Conservation (phyloP, 2,888 invertebrate genomes). For the Drosophila neoperkinsi region DNA sequence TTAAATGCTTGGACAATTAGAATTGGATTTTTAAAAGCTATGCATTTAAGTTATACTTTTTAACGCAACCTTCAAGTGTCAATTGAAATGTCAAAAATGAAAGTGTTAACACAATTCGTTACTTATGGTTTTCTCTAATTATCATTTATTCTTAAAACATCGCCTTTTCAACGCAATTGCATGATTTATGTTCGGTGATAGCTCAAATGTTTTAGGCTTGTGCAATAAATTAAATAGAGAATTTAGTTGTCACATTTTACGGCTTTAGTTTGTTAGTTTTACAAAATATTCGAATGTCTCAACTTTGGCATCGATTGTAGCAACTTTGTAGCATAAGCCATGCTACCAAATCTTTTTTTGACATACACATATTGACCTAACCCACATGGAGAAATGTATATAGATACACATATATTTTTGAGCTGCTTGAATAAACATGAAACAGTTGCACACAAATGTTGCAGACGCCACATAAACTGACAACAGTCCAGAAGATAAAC, state of each 20-base stretch:
- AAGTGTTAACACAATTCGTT: background rate
- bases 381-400: conserved; percentile 58
- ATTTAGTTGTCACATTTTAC: conserved; percentile 58
- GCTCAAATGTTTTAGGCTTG: conserved; percentile 32
- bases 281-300: conserved; percentile 29
- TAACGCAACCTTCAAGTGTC: background rate
- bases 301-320: conserved; percentile 44
- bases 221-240: conserved; percentile 54
- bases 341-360: conserved; percentile 22
- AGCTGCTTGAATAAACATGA: conserved; percentile 42
- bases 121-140: background rate
- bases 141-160: background rate
- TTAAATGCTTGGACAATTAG: background rate
- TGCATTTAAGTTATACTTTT: background rate
- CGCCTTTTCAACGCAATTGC: conserved; percentile 27
- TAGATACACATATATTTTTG: conserved; percentile 22
- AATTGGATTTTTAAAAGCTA: background rate
- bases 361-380: conserved; percentile 66
- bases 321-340: conserved; percentile 37
- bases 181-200: conserved; percentile 66
- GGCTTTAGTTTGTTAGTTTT: conserved; percentile 35
- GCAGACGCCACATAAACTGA: conserved; percentile 44
- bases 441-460: conserved; percentile 77
- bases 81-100: background rate
- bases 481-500: conserved; percentile 64